These are phyloP conservation scores for Malacoctenus gilli DNA, from an alignment of 2,797 vertebrate species.

Conservation along the genomic window DNA sequence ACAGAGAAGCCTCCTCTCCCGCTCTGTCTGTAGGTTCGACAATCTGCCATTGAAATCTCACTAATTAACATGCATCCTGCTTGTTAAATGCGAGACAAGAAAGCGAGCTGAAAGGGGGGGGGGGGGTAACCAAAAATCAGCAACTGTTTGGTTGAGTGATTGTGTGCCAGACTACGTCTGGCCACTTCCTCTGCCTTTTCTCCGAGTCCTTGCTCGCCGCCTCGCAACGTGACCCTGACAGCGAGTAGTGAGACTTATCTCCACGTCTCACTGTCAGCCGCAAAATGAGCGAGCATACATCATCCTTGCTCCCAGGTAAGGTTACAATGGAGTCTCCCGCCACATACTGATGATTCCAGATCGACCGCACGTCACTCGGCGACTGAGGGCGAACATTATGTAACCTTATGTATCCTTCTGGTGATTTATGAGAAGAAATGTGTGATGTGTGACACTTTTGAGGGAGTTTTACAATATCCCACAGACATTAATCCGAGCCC, in stretches of 20 bases:
- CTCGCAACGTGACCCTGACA: constrained; percentile 11
- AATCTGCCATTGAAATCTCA: too few relatives aligned
- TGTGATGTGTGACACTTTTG: too few relatives aligned
- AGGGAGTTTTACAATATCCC: too few relatives aligned
- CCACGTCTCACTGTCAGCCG: constrained; percentile 5
- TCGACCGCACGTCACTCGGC: not conserved
- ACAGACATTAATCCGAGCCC: not conserved
- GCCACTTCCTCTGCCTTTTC: not conserved
- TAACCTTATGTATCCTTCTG: constrained; percentile 24
- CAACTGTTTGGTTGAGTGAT: too few relatives aligned
- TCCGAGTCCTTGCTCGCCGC: constrained; percentile 1
- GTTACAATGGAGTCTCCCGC: constrained; percentile 3
- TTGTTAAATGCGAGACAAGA: not conserved
- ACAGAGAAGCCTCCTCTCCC: too few relatives aligned
- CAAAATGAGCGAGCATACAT: not conserved
- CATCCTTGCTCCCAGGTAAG: not conserved
- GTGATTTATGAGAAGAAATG: not conserved
- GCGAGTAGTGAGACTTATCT: constrained; percentile 2
- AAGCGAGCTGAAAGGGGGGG: not conserved
- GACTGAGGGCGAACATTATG: not conserved
- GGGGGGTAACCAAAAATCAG: too few relatives aligned
- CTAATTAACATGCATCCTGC: too few relatives aligned
- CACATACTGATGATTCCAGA: not conserved
- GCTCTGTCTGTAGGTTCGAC: too few relatives aligned
- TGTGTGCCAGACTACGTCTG: not conserved